A percentile compares a stretch with the other conserved stretches of the same genome.
phyloP scores from a whole-genome alignment of 2,888 invertebrate genomes.

The Ellobium chinense region DNA sequence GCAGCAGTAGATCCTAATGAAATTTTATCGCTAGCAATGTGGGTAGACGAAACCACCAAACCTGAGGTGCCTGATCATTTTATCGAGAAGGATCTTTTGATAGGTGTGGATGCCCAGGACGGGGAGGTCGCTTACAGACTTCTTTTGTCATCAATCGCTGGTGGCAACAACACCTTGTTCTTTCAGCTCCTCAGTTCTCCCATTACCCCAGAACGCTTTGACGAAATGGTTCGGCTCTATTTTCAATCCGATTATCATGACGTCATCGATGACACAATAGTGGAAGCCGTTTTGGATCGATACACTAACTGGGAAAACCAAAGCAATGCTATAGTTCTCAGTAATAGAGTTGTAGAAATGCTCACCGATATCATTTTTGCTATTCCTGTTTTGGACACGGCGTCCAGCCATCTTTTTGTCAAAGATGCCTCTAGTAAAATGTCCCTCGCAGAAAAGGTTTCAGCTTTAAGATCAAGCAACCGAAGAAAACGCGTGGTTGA shows the following conservation, averaged over 20 bases:
- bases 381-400: constrained; percentile 6
- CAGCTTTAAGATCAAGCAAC: not conserved
- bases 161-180: not conserved
- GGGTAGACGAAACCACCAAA: too few relatives aligned
- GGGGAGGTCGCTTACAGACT: constrained; percentile 15
- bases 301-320: constrained; percentile 18
- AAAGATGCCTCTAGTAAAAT: not conserved
- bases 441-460: not conserved
- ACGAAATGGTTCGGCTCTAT: not conserved
- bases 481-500: not conserved
- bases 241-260: not conserved
- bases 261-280: not conserved
- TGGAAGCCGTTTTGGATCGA: not conserved
- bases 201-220: not conserved
- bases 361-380: constrained; percentile 15
- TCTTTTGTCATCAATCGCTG: not conserved
- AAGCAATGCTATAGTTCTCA: not conserved
- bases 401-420: not conserved
- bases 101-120: constrained; percentile 5
- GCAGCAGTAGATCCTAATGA: not conserved
- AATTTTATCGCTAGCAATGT: not conserved
- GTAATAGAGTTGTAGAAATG: not conserved
- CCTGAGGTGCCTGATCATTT: not conserved
- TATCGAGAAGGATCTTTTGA: not conserved
- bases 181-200: not conserved